Evolutionary conservation across 1,140 invertebrate species (phyloP), one percentile per base, ranked within the genome.

Genomic region (Cryptotermes secundus): DNA sequence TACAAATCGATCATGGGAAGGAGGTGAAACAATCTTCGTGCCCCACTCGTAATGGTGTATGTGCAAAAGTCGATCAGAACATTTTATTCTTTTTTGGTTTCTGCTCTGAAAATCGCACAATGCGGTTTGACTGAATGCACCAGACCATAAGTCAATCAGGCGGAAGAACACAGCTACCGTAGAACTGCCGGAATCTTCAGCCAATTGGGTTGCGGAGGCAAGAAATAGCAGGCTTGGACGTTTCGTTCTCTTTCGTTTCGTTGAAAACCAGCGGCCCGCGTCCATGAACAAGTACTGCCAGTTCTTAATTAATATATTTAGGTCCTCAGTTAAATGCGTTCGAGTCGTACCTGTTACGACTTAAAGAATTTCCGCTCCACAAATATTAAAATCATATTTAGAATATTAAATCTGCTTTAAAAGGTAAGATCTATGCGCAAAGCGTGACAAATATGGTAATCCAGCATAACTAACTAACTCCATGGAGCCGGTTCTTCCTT

Each of bases 101-200:
- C 59, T 72, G 59, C 59, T 72, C 59, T 72, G 59, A 72, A 72
- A 72, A 72, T 72, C 59, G 59, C 59, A 72, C 6, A 72, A 72
- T 72, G 59, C 59, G 59, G 59, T 72, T 72, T 72, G n/a, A n/a
- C 31, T 31, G 59, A 31, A 72, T 72, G 59, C 59, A 72, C 14
- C 26, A 31, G n/a, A 72, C 59, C 59, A 31, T 72, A 72, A 72
- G 59, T 14, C 59, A 72, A 72, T 72, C 59, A 72, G n/a, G 26
- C 59, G 59, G n/a, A 72, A n/a, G 26, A n/a, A 31, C 9, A 72
- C 59, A 14, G 59, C 59, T 31, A 72, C 26, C 59, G 14, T 72
- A 4, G 2, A 72, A 72, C 59, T 9, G 26, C n/a, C 16, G 16
- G n/a, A 72, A 72, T 72, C 59, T 6, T 72, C 59, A 4, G 59